Evolutionary conservation across 2,797 vertebrate genomes (phyloP).

Genomic region (Schizopygopsis malacanthus): DNA sequence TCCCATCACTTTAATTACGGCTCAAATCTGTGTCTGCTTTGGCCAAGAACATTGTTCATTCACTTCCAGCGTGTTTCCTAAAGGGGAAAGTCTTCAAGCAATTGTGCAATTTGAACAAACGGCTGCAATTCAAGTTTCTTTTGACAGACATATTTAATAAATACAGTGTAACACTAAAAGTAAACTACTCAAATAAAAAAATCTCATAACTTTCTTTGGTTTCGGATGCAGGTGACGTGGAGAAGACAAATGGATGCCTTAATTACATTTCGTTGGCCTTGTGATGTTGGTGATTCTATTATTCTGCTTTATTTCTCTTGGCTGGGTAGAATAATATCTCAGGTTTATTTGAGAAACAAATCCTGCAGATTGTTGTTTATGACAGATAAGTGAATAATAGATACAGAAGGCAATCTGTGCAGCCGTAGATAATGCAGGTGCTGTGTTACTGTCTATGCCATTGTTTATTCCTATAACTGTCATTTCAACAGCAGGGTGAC

Average conservation of each 20-base stretch:
- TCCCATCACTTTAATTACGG: conserved; percentile 22
- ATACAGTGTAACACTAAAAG: not conserved
- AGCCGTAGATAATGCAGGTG: not conserved
- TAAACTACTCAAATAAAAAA: not conserved
- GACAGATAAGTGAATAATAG: not conserved
- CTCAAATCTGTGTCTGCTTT: conserved; percentile 7
- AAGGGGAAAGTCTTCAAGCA: not conserved
- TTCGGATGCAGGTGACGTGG: no score
- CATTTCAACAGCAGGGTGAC: conserved; percentile 1
- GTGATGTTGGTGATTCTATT: not conserved
- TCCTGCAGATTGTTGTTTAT: conserved; percentile 6
- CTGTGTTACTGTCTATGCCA: not conserved
- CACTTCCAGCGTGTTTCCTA: not conserved
- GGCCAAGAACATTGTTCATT: not conserved
- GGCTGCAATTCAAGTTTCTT: not conserved
- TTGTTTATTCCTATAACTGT: conserved; percentile 2
- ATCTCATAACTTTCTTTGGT: not conserved
- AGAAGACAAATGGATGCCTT: not conserved
- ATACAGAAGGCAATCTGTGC: conserved; percentile 2
- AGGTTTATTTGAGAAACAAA: conserved; percentile 5
- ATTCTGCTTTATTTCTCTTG: not conserved
- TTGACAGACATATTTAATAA: not conserved
- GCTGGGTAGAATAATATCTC: not conserved
- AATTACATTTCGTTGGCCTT: not conserved
- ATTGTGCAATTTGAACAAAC: not conserved